Conservation (phyloP, 2,797 vertebrate species). For the Echeneis naucrates region DNA sequence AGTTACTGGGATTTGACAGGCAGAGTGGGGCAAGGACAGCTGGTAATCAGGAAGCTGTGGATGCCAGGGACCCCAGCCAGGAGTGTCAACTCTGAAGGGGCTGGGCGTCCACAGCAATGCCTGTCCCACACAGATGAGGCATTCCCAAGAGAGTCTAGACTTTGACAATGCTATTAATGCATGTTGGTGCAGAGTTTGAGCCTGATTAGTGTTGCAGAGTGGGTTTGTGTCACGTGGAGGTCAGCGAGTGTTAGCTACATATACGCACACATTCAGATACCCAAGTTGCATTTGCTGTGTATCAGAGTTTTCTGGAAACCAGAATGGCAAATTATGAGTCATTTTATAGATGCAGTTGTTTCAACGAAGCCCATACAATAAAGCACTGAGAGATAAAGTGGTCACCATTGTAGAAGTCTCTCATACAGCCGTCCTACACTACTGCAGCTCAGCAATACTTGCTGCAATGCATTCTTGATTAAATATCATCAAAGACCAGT, state of each 20-base stretch:
- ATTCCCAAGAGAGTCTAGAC: slow-evolving; percentile 43
- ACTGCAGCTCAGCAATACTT: background rate
- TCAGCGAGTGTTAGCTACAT: slow-evolving; percentile 40
- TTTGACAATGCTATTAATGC: slow-evolving; percentile 44
- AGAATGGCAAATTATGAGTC: slow-evolving; percentile 21
- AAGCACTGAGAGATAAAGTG: slow-evolving; percentile 21
- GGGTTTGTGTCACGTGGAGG: slow-evolving; percentile 35
- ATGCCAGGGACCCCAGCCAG: slow-evolving; percentile 73
- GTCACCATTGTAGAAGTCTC: slow-evolving; percentile 17
- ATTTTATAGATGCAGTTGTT: slow-evolving; percentile 37
- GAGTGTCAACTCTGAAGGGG: slow-evolving; percentile 52
- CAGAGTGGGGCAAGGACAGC: slow-evolving; percentile 67
- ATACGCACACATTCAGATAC: slow-evolving; percentile 48
- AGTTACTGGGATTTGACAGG: slow-evolving; percentile 74
- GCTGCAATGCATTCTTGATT: slow-evolving; percentile 19
- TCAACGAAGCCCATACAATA: slow-evolving; percentile 44
- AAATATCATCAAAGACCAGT: slow-evolving; percentile 12
- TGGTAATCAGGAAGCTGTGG: slow-evolving; percentile 73
- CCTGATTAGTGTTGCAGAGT: slow-evolving; percentile 33
- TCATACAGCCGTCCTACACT: slow-evolving; percentile 8
- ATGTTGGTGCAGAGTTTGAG: slow-evolving; percentile 20
- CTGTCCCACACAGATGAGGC: slow-evolving; percentile 47
- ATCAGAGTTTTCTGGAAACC: slow-evolving; percentile 18
- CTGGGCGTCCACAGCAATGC: slow-evolving; percentile 51
- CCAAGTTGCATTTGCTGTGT: slow-evolving; percentile 18